phyloP scores from a whole-genome alignment of 2,888 invertebrate genomes.

The Adelognathus sp. region DNA sequence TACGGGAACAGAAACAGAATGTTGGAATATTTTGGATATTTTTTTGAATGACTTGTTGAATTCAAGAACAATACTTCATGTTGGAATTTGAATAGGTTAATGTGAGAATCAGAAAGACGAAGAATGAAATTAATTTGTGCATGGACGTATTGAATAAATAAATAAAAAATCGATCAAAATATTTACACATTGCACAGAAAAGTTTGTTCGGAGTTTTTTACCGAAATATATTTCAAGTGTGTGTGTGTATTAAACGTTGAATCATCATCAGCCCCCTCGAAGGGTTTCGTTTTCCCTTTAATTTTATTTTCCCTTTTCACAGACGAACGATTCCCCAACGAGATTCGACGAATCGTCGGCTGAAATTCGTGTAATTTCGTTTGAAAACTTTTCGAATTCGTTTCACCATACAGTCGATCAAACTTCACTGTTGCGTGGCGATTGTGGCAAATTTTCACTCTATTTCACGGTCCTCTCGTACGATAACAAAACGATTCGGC shows the following conservation, averaged over 20 bases:
- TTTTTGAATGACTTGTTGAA: too few relatives aligned
- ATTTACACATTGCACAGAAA: too few relatives aligned
- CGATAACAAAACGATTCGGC: not conserved
- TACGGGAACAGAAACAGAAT: not conserved
- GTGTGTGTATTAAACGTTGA: too few relatives aligned
- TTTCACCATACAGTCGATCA: constrained; percentile 22
- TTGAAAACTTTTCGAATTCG: constrained; percentile 34
- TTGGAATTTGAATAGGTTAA: too few relatives aligned
- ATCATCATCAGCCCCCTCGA: constrained; percentile 69
- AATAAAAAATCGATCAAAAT: too few relatives aligned
- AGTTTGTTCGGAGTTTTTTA: too few relatives aligned
- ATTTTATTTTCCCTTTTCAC: constrained; percentile 27
- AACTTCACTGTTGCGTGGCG: constrained; percentile 34
- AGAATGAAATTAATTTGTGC: too few relatives aligned
- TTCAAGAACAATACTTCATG: too few relatives aligned
- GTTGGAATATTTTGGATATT: too few relatives aligned
- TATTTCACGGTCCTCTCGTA: constrained; percentile 24
- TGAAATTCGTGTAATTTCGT: constrained; percentile 57
- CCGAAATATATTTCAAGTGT: too few relatives aligned
- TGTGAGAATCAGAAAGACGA: too few relatives aligned
- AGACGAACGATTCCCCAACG: constrained; percentile 38
- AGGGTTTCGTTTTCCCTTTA: constrained; percentile 63
- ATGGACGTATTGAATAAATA: too few relatives aligned
- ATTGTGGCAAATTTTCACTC: constrained; percentile 39
- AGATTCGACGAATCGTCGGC: constrained; percentile 41